phyloP scores from a whole-genome alignment of 2,888 invertebrate species.

The Adineta ricciae region DNA sequence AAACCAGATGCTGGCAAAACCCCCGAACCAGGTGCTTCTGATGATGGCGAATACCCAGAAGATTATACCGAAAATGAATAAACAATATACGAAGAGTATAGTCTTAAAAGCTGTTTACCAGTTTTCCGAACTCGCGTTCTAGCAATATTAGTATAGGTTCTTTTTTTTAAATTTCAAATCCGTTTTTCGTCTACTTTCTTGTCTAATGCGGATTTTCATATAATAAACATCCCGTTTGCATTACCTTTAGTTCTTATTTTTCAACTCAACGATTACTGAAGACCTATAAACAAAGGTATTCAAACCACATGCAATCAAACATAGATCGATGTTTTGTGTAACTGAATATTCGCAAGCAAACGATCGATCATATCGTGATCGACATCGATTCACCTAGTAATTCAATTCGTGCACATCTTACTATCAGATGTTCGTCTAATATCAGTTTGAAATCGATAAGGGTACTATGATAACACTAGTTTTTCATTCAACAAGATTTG shows the following conservation, averaged over 20 bases:
- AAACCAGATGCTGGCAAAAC: not conserved
- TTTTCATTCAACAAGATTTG: too few species aligned
- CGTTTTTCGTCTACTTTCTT: not conserved
- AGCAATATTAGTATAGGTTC: not conserved
- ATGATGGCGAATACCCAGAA: not conserved
- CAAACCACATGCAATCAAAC: too few species aligned
- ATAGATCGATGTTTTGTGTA: too few species aligned
- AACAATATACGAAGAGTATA: not conserved
- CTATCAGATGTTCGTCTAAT: not conserved
- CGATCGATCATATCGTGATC: not conserved
- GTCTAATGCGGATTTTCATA: not conserved
- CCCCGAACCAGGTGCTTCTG: not conserved
- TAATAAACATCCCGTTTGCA: not conserved
- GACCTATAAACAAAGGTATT: too few species aligned
- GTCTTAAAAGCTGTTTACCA: not conserved
- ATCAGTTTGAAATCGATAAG: not conserved
- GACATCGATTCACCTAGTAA: not conserved
- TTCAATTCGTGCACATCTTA: not conserved
- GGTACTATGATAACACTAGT: not conserved
- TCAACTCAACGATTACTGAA: not conserved
- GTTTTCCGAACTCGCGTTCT: not conserved
- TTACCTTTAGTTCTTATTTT: not conserved
- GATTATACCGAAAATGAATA: not conserved
- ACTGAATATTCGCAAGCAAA: not conserved
- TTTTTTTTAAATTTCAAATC: not conserved